A percentile compares a stretch with the other conserved stretches of the same genome.
phyloP scores from a whole-genome alignment of 2,797 vertebrate species.

The Artibeus jamaicensis region DNA sequence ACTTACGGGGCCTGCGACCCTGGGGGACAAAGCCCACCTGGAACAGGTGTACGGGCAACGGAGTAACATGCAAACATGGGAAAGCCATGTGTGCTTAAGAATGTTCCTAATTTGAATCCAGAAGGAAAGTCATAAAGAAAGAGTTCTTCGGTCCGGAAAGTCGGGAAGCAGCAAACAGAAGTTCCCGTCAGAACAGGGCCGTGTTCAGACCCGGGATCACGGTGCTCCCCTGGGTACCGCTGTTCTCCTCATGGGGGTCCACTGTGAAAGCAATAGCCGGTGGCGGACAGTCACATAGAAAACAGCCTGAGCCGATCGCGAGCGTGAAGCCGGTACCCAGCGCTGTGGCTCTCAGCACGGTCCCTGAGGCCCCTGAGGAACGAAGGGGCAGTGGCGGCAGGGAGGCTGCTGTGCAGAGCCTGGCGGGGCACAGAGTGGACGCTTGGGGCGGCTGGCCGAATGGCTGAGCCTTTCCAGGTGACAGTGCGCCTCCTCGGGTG shows the following conservation, averaged over 20 bases:
- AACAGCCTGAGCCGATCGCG: no score
- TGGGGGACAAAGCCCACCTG: background rate
- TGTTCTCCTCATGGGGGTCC: no score
- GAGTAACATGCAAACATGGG: conserved; percentile 7
- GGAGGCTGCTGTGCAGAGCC: background rate
- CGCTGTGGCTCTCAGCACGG: no score
- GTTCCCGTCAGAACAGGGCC: background rate
- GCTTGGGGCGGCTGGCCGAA: background rate
- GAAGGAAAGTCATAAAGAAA: conserved; percentile 42
- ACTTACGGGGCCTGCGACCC: background rate
- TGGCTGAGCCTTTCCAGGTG: background rate
- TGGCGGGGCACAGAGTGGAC: no score
- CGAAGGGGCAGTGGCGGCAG: background rate
- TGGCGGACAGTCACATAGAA: no score
- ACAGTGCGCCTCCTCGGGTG: no score
- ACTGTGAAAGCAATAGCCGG: no score
- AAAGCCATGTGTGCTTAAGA: background rate
- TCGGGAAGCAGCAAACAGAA: background rate
- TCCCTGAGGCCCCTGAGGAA: background rate
- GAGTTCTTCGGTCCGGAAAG: conserved; percentile 10
- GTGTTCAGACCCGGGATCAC: no score
- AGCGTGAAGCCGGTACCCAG: no score
- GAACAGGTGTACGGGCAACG: background rate
- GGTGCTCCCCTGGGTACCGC: no score
- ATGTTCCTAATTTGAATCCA: conserved; percentile 42